phyloP scores from a whole-genome alignment of 23 tunicate genomes.

The Diplosoma virens region DNA sequence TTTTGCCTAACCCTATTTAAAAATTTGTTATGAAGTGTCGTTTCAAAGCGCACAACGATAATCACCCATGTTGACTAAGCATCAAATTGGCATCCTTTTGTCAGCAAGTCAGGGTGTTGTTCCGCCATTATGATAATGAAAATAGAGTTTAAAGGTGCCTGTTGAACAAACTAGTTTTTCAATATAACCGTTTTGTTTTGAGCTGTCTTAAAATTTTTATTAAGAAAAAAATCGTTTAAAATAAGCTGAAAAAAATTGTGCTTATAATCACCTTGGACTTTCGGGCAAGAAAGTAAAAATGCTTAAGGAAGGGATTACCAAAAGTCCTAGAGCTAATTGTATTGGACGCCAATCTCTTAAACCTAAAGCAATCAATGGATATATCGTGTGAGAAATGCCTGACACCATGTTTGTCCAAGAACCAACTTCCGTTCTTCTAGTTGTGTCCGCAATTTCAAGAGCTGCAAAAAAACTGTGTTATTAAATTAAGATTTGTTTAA shows the following conservation, averaged over 20 bases:
- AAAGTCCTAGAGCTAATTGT: constrained; percentile 15
- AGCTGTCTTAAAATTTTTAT: no score
- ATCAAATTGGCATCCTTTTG: no score
- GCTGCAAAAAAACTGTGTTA: constrained; percentile 12
- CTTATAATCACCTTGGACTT: constrained; percentile 47
- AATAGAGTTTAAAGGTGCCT: no score
- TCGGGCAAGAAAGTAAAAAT: constrained; percentile 56
- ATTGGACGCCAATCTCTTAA: constrained; percentile 55
- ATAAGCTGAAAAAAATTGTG: not conserved
- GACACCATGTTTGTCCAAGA: constrained; percentile 14
- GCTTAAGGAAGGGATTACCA: constrained; percentile 11
- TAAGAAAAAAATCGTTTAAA: no score
- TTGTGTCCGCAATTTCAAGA: constrained; percentile 35
- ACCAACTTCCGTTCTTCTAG: constrained; percentile 36
- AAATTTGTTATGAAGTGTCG: no score
- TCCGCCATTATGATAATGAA: no score
- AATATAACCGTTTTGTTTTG: no score
- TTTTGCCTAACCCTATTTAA: no score
- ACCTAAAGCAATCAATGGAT: constrained; percentile 47
- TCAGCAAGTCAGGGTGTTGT: no score
- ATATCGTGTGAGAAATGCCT: constrained; percentile 44
- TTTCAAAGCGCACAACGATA: no score
- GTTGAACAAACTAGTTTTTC: no score
- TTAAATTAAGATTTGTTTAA: not conserved
- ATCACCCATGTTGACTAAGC: no score